These are phyloP conservation scores for Plumapathes pennacea DNA, from an alignment of 92 coral and sea anemone genomes.

Conservation along the genomic window DNA sequence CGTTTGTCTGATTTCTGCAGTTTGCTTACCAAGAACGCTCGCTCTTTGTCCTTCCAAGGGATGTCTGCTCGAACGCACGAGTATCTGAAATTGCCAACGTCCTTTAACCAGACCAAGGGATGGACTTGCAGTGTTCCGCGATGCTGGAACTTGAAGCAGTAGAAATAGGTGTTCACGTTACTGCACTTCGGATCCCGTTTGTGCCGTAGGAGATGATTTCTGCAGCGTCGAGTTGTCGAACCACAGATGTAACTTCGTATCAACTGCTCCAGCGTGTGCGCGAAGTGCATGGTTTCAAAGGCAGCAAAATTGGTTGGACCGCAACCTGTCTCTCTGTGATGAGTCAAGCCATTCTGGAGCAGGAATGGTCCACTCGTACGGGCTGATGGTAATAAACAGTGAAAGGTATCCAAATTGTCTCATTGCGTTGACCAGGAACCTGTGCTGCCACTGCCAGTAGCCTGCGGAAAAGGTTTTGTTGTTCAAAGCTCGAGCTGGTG, in stretches of 20 bases:
- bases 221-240: conserved; percentile 30
- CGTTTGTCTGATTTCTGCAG: background rate
- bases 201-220: conserved; percentile 14
- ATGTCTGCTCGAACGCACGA: background rate
- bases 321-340: background rate
- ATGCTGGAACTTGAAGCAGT: conserved; percentile 45
- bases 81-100: background rate
- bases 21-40: conserved; percentile 3
- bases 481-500: too few relatives aligned
- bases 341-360: conserved; percentile 27
- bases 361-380: conserved; percentile 67
- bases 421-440: conserved; percentile 8
- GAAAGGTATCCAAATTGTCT: conserved; percentile 11
- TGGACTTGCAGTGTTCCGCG: conserved; percentile 20
- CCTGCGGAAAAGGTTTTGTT: too few relatives aligned
- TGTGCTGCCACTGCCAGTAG: conserved; percentile 33
- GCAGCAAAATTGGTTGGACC: conserved; percentile 31
- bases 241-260: conserved; percentile 43
- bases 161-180: conserved; percentile 24
- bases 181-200: background rate
- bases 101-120: background rate
- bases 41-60: conserved; percentile 9
- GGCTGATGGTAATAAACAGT: conserved; percentile 37
- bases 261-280: conserved; percentile 43
- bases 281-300: conserved; percentile 33